Conservation (phyloP, 2,113 vertebrate genomes). For the Oryzias curvinotus region DNA sequence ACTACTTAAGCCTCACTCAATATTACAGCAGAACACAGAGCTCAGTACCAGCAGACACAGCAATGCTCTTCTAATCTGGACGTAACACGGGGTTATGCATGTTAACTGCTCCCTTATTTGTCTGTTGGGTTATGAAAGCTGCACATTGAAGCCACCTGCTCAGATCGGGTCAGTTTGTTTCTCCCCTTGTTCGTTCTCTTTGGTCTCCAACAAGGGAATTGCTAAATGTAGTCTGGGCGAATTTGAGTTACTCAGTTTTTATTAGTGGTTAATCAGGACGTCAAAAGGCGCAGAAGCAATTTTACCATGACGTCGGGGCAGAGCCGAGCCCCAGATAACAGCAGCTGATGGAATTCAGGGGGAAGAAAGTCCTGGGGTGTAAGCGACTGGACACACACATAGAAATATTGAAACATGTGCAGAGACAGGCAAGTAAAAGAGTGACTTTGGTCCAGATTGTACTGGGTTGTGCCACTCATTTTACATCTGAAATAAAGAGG, state of each 20-base stretch:
- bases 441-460: constrained; percentile 18
- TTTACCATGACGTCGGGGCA: constrained; percentile 74
- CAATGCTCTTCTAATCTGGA: constrained; percentile 39
- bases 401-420: constrained; percentile 55
- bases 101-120: constrained; percentile 54
- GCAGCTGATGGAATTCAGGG: constrained; percentile 74
- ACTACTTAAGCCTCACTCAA: constrained; percentile 52
- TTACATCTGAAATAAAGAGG: neutral
- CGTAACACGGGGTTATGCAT: constrained; percentile 53
- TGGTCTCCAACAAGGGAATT: constrained; percentile 29
- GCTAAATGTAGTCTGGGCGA: constrained; percentile 28
- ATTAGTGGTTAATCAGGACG: constrained; percentile 67
- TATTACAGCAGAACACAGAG: constrained; percentile 12
- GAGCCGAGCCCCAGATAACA: constrained; percentile 71
- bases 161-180: constrained; percentile 43
- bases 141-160: constrained; percentile 37
- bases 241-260: constrained; percentile 45
- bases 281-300: constrained; percentile 42
- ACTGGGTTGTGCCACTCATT: neutral
- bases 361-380: constrained; percentile 69
- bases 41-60: constrained; percentile 39
- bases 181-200: constrained; percentile 15
- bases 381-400: constrained; percentile 66
- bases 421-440: constrained; percentile 32
- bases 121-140: constrained; percentile 54